These are phyloP conservation scores for Amblyopsis rosae DNA, from an alignment of 2,113 vertebrate species.

Conservation along the genomic window DNA sequence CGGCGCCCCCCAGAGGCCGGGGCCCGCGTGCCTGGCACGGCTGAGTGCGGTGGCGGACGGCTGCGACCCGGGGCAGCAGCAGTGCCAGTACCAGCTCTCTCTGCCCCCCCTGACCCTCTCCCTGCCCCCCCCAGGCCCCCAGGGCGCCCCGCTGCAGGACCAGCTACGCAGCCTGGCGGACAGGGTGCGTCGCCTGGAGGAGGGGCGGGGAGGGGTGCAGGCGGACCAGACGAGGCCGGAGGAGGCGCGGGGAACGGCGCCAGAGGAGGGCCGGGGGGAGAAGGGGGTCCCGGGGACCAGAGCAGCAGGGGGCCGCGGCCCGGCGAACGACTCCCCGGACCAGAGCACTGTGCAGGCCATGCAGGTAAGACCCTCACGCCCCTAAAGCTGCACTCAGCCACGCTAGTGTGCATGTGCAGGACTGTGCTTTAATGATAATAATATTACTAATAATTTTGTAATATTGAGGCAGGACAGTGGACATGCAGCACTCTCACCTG, in stretches of 20 bases:
- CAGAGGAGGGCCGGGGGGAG: slow-evolving; percentile 62
- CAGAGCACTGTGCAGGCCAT: slow-evolving; percentile 76
- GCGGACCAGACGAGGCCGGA: slow-evolving; percentile 65
- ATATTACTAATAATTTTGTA: not conserved
- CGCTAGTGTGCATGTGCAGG: no score
- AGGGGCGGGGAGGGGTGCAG: slow-evolving; percentile 75
- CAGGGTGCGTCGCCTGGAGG: slow-evolving; percentile 85
- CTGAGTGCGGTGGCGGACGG: slow-evolving; percentile 75
- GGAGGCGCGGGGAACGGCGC: slow-evolving; percentile 61
- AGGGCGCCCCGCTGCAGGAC: slow-evolving; percentile 80
- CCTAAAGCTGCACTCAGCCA: not conserved
- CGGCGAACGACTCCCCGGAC: slow-evolving; percentile 42
- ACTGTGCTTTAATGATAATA: not conserved
- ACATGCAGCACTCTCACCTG: no score
- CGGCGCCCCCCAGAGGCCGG: not conserved
- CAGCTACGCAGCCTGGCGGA: slow-evolving; percentile 88
- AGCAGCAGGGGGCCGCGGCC: slow-evolving; percentile 57
- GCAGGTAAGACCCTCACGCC: slow-evolving; percentile 66
- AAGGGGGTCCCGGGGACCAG: slow-evolving; percentile 36
- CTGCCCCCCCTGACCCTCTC: slow-evolving; percentile 89
- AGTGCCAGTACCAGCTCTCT: slow-evolving; percentile 87
- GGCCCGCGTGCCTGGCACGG: slow-evolving; percentile 62
- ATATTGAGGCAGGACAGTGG: no score
- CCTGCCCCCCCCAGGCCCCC: slow-evolving; percentile 81
- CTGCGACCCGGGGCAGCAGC: slow-evolving; percentile 70